These are phyloP conservation scores for Acronicta aceris DNA, from an alignment of 2,888 invertebrate genomes.

Conservation along the genomic window DNA sequence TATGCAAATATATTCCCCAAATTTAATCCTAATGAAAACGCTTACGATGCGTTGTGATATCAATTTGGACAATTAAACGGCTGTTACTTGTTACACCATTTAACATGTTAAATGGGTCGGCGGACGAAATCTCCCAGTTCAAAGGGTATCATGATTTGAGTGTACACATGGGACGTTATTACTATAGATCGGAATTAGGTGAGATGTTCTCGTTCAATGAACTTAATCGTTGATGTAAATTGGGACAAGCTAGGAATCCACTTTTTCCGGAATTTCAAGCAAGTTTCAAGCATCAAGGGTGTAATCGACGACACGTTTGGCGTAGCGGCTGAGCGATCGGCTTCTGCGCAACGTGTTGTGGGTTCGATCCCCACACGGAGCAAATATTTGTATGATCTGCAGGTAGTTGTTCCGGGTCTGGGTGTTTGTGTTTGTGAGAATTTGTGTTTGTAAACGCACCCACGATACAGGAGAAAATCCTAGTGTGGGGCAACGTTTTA, in stretches of 20 bases:
- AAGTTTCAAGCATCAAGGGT: too few relatives aligned
- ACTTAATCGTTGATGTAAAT: constrained; percentile 11
- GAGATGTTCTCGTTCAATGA: constrained; percentile 22
- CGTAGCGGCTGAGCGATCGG: too few relatives aligned
- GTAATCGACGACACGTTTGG: too few relatives aligned
- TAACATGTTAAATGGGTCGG: constrained; percentile 53
- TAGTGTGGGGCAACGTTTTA: too few relatives aligned
- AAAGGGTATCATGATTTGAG: constrained; percentile 49
- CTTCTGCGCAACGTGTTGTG: too few relatives aligned
- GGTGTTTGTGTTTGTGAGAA: too few relatives aligned
- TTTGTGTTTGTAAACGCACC: too few relatives aligned
- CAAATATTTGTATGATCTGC: too few relatives aligned
- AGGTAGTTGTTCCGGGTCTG: too few relatives aligned
- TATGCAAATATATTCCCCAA: constrained; percentile 43
- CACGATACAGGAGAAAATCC: too few relatives aligned
- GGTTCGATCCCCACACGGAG: too few relatives aligned
- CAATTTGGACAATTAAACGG: constrained; percentile 57
- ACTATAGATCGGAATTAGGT: constrained; percentile 42
- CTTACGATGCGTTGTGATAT: constrained; percentile 46
- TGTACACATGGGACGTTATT: constrained; percentile 28
- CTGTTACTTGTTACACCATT: constrained; percentile 44
- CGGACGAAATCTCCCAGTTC: constrained; percentile 47
- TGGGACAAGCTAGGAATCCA: not conserved
- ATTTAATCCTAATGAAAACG: constrained; percentile 53
- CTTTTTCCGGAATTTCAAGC: too few relatives aligned